A percentile compares a stretch with the other conserved stretches of the same genome.
Evolutionary conservation across 2,888 invertebrate genomes (phyloP).

Genomic region (Hipparchia sbordonii): DNA sequence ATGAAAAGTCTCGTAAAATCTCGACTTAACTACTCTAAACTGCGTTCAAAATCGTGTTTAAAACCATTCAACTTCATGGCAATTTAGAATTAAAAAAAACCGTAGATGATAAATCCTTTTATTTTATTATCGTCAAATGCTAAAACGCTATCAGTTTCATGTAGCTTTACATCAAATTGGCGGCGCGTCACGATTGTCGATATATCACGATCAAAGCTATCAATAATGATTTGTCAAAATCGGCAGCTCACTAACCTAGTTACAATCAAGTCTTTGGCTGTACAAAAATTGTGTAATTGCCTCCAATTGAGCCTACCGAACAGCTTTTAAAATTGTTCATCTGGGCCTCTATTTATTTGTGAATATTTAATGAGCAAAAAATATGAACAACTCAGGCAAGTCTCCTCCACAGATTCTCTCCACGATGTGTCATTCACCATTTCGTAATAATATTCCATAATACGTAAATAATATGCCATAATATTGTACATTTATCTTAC

Average conservation of each 20-base stretch:
- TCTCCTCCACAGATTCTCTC: too few relatives aligned
- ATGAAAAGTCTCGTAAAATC: background rate
- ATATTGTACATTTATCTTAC: too few relatives aligned
- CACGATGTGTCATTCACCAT: too few relatives aligned
- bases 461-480: too few relatives aligned
- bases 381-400: too few relatives aligned
- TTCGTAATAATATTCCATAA: too few relatives aligned
- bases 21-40: background rate
- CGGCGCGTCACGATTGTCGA: slow-evolving; percentile 43
- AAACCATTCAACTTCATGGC: background rate
- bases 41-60: background rate
- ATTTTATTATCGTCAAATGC: background rate
- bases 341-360: too few relatives aligned
- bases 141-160: slow-evolving; percentile 17
- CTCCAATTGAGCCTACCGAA: background rate
- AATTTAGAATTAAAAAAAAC: background rate
- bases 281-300: slow-evolving; percentile 6
- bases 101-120: background rate
- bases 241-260: slow-evolving; percentile 42
- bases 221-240: slow-evolving; percentile 70
- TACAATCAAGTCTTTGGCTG: slow-evolving; percentile 30
- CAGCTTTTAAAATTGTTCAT: too few relatives aligned
- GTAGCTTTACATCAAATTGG: slow-evolving; percentile 20
- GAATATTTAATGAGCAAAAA: too few relatives aligned
- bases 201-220: slow-evolving; percentile 54